phyloP scores from a whole-genome alignment of 2,888 invertebrate genomes.

The Acleris sparsana region DNA sequence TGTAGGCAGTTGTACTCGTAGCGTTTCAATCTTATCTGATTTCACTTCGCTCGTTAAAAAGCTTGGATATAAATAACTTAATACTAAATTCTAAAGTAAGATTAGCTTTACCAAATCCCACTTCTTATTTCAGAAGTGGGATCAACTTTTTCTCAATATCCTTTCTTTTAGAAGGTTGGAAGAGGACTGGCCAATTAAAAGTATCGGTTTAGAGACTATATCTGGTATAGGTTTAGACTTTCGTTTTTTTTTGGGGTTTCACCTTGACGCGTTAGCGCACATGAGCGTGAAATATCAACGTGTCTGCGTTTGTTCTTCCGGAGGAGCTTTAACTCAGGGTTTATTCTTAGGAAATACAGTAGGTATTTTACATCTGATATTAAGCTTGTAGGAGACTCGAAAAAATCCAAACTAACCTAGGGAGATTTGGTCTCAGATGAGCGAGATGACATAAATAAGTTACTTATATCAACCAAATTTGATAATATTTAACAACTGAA shows the following conservation, averaged over 20 bases:
- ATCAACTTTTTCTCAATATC: neutral
- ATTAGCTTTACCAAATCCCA: neutral
- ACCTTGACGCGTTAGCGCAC: conserved; percentile 9
- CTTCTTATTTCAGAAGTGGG: neutral
- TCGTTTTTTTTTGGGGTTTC: conserved; percentile 11
- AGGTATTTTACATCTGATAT: neutral
- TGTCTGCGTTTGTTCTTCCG: conserved; percentile 8
- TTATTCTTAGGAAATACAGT: neutral
- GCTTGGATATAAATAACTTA: too few relatives aligned
- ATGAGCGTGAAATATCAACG: conserved; percentile 15
- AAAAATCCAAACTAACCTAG: too few relatives aligned
- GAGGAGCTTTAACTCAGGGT: neutral
- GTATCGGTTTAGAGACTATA: neutral
- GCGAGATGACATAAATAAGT: too few relatives aligned
- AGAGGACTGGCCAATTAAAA: neutral
- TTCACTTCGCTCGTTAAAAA: too few relatives aligned
- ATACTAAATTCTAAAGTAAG: neutral
- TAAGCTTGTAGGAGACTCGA: too few relatives aligned
- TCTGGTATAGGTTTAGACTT: neutral
- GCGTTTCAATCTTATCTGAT: too few relatives aligned
- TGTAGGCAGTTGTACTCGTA: too few relatives aligned
- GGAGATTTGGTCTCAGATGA: too few relatives aligned
- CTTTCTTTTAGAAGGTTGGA: neutral
- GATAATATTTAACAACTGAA: too few relatives aligned
- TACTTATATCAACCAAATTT: too few relatives aligned